Base-by-base conservation (phyloP, 2,888 invertebrate species). In the Xestia c-nigrum region DNA sequence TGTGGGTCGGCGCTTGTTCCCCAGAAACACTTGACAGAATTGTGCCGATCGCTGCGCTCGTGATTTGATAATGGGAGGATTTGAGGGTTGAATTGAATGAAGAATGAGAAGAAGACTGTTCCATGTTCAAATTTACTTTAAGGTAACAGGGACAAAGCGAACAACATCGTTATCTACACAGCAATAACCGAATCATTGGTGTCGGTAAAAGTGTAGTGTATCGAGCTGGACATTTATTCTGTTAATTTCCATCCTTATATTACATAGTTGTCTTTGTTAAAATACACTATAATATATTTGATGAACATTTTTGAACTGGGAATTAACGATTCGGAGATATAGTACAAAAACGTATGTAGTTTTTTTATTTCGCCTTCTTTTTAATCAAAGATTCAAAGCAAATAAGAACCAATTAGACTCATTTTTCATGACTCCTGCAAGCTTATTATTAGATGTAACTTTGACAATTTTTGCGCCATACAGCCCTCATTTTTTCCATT, bases 1-100 rank as follows among this genome's bases (percentile, higher is more conserved):
- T 89, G 83, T 88, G 88, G 88, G 88, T 88, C 88, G 88, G 72
- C 64, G 76, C 70, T 80, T 75, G 78, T 85, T 79, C 79, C 80
- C 71, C 69, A 78, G 86, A 69, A 77, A 89, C 84, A 89, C 84
- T 85, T 87, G 87, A 87, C 86, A 84, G 81, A 85, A 85, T 78
- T 86, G 86, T 86, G 80, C 80, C 72, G 70, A 75, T 74, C 59
- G 59, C 55, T 63, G 73, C 46, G 70, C 73, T 73, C 64, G 71
- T 79, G 59, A 83, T 83, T 74, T 82, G 68, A 74, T 79, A 79
- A 82, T 83, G 66, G 67, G 21, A 43, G 19, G 68, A 76, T 77
- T 69, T 52, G 46, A 16, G 7, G 14, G 40, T 67, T 71, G 52
- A 43, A n/a, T 64, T 64, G 40, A 59, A 43, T 64, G 64, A 43